A percentile compares a stretch with the other conserved stretches of the same genome.
These are phyloP conservation scores for Oscheius sp. DNA, from an alignment of 2,888 invertebrate genomes.

Conservation along the genomic window DNA sequence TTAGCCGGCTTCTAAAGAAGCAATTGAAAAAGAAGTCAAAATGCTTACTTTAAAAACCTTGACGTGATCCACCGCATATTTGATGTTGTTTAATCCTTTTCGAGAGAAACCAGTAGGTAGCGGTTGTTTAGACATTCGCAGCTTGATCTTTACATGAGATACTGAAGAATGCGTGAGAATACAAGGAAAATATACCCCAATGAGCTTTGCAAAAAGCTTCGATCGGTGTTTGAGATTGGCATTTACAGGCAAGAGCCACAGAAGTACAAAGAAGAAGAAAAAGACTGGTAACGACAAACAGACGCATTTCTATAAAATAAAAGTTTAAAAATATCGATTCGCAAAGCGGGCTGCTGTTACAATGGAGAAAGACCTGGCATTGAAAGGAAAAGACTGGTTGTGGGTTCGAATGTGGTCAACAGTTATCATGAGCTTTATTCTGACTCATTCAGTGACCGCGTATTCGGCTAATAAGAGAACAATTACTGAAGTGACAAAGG, in stretches of 20 bases:
- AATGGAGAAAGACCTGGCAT: constrained; percentile 24
- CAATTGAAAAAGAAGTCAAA: not conserved
- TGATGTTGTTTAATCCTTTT: constrained; percentile 59
- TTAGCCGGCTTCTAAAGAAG: constrained; percentile 51
- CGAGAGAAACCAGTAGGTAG: constrained; percentile 50
- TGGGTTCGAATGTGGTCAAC: not conserved
- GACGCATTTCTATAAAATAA: constrained; percentile 2
- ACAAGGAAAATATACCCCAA: constrained; percentile 49
- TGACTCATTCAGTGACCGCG: constrained; percentile 10
- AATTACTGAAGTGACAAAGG: too few relatives aligned
- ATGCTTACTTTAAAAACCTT: constrained; percentile 61
- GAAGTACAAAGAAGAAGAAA: constrained; percentile 5
- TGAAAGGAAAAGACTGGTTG: constrained; percentile 27
- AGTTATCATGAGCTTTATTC: constrained; percentile 5
- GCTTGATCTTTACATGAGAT: constrained; percentile 60
- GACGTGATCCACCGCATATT: constrained; percentile 61
- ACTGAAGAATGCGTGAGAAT: constrained; percentile 37
- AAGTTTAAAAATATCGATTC: constrained; percentile 4
- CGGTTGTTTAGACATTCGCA: constrained; percentile 56
- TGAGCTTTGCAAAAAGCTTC: constrained; percentile 61
- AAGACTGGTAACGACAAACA: not conserved
- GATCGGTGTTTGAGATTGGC: constrained; percentile 51
- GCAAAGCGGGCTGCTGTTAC: constrained; percentile 28
- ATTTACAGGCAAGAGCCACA: constrained; percentile 48
- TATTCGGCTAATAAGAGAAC: constrained; percentile 24